Evolutionary conservation across 1,140 invertebrate species (phyloP), one percentile per base, ranked within the genome.

Genomic region (Polyergus mexicanus): DNA sequence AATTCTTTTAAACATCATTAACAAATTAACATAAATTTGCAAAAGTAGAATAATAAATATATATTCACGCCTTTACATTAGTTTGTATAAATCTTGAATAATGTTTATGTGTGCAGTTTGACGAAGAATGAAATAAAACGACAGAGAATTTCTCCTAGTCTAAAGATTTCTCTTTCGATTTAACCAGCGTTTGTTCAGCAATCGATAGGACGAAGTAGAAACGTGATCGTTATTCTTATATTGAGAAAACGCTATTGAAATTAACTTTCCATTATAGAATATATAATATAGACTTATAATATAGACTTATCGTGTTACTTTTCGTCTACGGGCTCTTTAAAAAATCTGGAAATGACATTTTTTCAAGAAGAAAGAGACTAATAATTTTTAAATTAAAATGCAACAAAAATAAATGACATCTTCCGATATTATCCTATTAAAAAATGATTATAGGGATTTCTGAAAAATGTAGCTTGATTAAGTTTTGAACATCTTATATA

Each of bases 171-270:
- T 51, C 77, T 69, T 38, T 58, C 22, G 35, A 68, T 32, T 56
- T 56, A 22, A 28, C 47, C 56, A 80, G 38, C 16, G 16, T 80
- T 68, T 80, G 10, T 47, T 58, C 10, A 54, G 47, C 22, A 56
- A 56, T 80, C 65, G 16, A 68, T 68, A 44, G 41, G n/a, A 28
- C 1, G 5, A 16, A 25, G 69, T 47, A 32, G 56, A 68, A 80
- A 69, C 63, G 22, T 22, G 10, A 10, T 69, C 77, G 28, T 80
- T 80, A 69, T 54, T 44, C 38, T 65, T 16, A 41, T n/a, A 63
- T 16, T 38, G 47, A 28, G 22, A 41, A 38, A 80, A 68, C 7
- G 44, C 44, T 38, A 28, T 22, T n/a, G n/a, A 78, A 6, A 32
- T 78, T 51, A 41, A 77, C 19, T 66, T 47, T 41, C 35, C 38